phyloP scores from a whole-genome alignment of 2,888 invertebrate species.

The Incurvaria masculella region DNA sequence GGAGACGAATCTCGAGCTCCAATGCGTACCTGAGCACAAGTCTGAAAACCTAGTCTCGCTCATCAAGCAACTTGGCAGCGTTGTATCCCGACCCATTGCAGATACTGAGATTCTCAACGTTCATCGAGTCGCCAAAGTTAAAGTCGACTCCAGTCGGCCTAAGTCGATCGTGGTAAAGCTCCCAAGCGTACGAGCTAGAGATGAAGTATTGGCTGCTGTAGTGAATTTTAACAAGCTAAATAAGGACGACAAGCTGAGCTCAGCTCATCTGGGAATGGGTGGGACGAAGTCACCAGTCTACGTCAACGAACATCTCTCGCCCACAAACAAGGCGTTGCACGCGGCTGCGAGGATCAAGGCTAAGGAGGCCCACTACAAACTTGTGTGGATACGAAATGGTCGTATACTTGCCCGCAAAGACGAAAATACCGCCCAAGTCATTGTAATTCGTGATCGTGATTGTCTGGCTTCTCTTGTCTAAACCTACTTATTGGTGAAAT shows the following conservation, averaged over 20 bases:
- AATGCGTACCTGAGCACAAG: too few species aligned
- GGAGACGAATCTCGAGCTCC: too few species aligned
- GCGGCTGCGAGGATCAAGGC: neutral
- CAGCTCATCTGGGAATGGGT: neutral
- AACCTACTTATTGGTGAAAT: neutral
- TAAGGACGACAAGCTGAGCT: neutral
- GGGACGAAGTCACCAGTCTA: neutral
- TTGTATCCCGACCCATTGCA: too few species aligned
- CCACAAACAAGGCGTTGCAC: neutral
- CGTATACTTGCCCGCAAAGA: neutral
- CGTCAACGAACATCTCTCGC: too few species aligned
- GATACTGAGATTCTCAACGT: too few species aligned
- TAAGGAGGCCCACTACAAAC: neutral
- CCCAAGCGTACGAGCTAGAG: neutral
- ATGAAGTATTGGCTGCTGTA: neutral
- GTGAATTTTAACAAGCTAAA: neutral
- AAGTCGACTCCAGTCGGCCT: neutral
- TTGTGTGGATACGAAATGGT: neutral
- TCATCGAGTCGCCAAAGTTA: neutral
- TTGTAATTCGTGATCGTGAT: neutral
- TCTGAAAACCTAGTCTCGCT: too few species aligned
- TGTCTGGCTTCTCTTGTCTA: too few species aligned
- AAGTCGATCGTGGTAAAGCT: neutral
- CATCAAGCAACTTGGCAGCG: too few species aligned
- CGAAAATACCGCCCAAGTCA: neutral